A percentile compares a stretch with the other conserved stretches of the same genome.
phyloP scores from a whole-genome alignment of 1,140 invertebrate species.

The Dreissena rostriformis region DNA sequence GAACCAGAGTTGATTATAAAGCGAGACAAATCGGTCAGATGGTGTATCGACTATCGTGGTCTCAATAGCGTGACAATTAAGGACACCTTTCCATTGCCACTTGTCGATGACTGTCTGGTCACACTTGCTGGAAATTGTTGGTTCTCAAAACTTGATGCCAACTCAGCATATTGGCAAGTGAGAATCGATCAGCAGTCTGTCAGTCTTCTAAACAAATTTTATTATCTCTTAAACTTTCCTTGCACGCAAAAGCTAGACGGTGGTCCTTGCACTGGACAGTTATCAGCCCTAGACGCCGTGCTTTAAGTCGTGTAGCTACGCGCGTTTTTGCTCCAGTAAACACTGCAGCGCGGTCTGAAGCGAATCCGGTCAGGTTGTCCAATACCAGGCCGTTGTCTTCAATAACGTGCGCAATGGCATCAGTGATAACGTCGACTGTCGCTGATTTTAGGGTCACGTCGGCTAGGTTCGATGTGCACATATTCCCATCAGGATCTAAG shows the following conservation, averaged over 20 bases:
- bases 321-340: not conserved
- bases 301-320: conserved; percentile 1
- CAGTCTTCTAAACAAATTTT: not conserved
- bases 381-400: not conserved
- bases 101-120: too few species aligned
- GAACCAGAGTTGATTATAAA: too few species aligned
- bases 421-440: conserved; percentile 15
- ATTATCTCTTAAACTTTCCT: not conserved
- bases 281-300: not conserved
- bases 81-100: too few species aligned
- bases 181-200: not conserved
- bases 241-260: conserved; percentile 3
- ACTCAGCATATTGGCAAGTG: too few species aligned
- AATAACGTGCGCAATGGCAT: not conserved
- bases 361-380: conserved; percentile 22
- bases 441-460: conserved; percentile 11
- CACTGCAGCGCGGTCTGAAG: conserved; percentile 12
- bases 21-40: too few species aligned
- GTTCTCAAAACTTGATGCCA: too few species aligned
- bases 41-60: too few species aligned
- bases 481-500: not conserved
- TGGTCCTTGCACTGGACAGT: not conserved
- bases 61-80: too few species aligned
- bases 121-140: too few species aligned
- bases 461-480: conserved; percentile 2